phyloP scores from a whole-genome alignment of 1,140 invertebrate genomes.

The Halictus rubicundus region DNA sequence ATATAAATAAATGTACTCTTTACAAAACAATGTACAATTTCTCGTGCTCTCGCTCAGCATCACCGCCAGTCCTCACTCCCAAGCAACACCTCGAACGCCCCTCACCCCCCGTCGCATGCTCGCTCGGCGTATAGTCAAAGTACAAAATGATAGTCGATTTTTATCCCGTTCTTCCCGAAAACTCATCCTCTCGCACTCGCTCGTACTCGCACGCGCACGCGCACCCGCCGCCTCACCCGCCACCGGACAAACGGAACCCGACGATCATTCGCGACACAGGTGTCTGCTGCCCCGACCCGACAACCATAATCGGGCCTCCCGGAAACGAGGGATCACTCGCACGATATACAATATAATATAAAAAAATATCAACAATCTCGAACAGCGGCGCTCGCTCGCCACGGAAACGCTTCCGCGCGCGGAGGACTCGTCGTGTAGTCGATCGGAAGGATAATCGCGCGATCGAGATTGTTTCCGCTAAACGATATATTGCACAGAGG shows the following conservation, averaged over 20 bases:
- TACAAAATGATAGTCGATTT: constrained; percentile 65
- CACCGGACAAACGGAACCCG: background rate
- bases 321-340: constrained; percentile 36
- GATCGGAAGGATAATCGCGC: background rate
- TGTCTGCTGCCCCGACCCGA: background rate
- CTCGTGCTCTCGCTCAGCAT: constrained; percentile 30
- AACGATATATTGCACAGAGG: constrained; percentile 30
- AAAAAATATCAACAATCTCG: constrained; percentile 75
- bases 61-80: background rate
- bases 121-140: constrained; percentile 51
- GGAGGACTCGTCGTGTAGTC: no score
- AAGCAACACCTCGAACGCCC: background rate
- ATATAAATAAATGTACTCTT: constrained; percentile 84
- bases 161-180: background rate
- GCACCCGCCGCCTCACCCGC: background rate
- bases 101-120: background rate
- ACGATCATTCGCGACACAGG: constrained; percentile 11
- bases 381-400: constrained; percentile 58
- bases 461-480: no score
- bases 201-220: background rate
- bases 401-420: background rate
- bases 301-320: constrained; percentile 10
- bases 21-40: constrained; percentile 78
- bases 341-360: constrained; percentile 66
- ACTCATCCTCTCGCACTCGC: background rate